Percentiles rank a stretch among this genome's conserved stretches.
These are phyloP conservation scores for Luidia sarsii DNA, from an alignment of 53 echinoderm and acorn worm genomes.

Conservation along the genomic window DNA sequence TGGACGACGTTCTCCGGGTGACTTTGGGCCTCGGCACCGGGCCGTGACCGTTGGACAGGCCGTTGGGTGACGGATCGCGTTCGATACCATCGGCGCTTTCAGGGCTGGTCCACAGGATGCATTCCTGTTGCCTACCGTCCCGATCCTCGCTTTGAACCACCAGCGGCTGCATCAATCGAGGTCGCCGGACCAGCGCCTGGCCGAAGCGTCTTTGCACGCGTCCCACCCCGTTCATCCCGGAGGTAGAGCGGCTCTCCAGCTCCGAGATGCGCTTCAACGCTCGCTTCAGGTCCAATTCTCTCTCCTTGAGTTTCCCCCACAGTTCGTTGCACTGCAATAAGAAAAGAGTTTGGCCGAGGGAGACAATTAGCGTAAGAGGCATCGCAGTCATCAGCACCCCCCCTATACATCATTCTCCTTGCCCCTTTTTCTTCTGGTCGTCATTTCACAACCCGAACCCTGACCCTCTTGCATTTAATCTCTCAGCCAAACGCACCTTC, in stretches of 20 bases:
- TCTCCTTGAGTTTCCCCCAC: constrained; percentile 57
- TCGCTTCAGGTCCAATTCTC: constrained; percentile 69
- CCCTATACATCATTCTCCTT: neutral
- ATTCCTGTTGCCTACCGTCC: constrained; percentile 52
- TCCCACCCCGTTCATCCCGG: constrained; percentile 1
- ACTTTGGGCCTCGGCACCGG: neutral
- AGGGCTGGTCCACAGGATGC: constrained; percentile 36
- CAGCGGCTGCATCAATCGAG: constrained; percentile 7
- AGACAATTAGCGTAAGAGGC: constrained; percentile 45
- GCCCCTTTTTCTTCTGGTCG: constrained; percentile 12
- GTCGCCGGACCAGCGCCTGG: constrained; percentile 32
- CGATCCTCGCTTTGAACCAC: neutral
- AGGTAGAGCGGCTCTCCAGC: constrained; percentile 63
- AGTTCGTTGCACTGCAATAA: constrained; percentile 72
- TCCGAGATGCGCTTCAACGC: constrained; percentile 75
- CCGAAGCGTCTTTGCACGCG: constrained; percentile 18
- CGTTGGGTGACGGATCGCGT: neutral
- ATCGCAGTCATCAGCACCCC: constrained; percentile 19
- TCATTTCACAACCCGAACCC: constrained; percentile 24
- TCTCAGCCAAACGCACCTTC: constrained; percentile 25
- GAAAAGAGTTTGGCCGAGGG: neutral
- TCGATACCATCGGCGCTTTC: constrained; percentile 43
- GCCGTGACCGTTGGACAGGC: constrained; percentile 28
- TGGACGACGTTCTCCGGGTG: neutral
- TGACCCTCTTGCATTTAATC: constrained; percentile 43